Evolutionary conservation across 2,888 invertebrate genomes (phyloP).

Genomic region (Anaspis maculata): DNA sequence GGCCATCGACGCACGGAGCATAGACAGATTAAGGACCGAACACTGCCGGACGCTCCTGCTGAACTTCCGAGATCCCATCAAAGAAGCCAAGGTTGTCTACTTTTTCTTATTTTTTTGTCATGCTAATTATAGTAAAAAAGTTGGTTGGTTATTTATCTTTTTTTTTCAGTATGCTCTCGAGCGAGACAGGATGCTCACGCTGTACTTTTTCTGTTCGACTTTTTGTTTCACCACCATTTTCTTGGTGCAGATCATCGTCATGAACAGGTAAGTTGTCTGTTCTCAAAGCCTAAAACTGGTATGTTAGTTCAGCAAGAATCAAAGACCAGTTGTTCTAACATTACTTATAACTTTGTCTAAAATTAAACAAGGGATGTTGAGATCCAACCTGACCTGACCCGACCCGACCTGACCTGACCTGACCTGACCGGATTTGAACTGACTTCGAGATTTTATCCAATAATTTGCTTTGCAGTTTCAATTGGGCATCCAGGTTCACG

Average conservation of each 20-base stretch:
- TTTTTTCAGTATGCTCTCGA: slow-evolving; percentile 69
- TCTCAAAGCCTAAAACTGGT: no score
- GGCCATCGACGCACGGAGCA: slow-evolving; percentile 91
- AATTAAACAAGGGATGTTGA: no score
- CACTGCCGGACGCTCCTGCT: slow-evolving; percentile 82
- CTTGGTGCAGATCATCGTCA: slow-evolving; percentile 52
- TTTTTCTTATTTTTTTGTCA: slow-evolving; percentile 1
- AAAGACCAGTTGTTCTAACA: no score
- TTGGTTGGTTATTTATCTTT: slow-evolving; percentile 10
- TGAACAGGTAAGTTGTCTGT: slow-evolving; percentile 25
- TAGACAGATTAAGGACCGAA: slow-evolving; percentile 79
- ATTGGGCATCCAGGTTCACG: no score
- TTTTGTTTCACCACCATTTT: slow-evolving; percentile 63
- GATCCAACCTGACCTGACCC: no score
- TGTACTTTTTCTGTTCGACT: slow-evolving; percentile 77
- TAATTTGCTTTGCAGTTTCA: no score
- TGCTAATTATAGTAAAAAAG: background rate
- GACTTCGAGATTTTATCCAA: no score
- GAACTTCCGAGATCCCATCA: slow-evolving; percentile 69
- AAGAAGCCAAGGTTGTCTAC: slow-evolving; percentile 68
- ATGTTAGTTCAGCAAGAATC: no score
- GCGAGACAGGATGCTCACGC: slow-evolving; percentile 76
- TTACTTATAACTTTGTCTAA: no score
- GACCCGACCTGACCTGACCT: no score
- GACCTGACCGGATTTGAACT: no score